Conservation (phyloP, 2,113 vertebrate genomes). For the Nothoprocta perdicaria region DNA sequence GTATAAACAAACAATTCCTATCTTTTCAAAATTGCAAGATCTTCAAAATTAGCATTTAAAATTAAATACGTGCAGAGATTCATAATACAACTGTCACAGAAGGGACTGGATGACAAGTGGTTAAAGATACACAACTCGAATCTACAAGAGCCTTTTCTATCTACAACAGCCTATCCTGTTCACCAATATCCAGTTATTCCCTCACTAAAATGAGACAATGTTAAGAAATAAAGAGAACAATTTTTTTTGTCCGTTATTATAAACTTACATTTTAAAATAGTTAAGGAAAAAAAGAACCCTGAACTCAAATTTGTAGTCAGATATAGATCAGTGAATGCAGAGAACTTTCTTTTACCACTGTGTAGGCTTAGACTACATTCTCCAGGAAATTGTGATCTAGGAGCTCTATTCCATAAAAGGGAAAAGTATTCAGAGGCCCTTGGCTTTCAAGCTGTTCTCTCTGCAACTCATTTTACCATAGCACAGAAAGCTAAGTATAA, state of each 20-base stretch:
- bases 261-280: constrained; percentile 80
- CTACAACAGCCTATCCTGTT: background rate
- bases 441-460: constrained; percentile 57
- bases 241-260: constrained; percentile 55
- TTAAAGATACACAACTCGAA: background rate
- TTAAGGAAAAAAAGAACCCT: constrained; percentile 46
- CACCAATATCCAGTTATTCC: constrained; percentile 21
- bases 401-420: constrained; percentile 82
- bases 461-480: constrained; percentile 69
- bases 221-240: background rate
- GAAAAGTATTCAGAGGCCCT: constrained; percentile 79
- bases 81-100: constrained; percentile 55
- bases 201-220: constrained; percentile 27
- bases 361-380: constrained; percentile 72
- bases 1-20: background rate
- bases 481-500: constrained; percentile 54
- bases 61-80: background rate
- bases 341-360: constrained; percentile 67
- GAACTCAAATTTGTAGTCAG: constrained; percentile 71
- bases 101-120: background rate
- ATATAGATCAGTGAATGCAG: constrained; percentile 68
- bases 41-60: constrained; percentile 2
- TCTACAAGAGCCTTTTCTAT: background rate
- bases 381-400: constrained; percentile 78
- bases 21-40: background rate